These are phyloP conservation scores for Deroptyus accipitrinus DNA, from an alignment of 2,113 vertebrate species.

Conservation along the genomic window DNA sequence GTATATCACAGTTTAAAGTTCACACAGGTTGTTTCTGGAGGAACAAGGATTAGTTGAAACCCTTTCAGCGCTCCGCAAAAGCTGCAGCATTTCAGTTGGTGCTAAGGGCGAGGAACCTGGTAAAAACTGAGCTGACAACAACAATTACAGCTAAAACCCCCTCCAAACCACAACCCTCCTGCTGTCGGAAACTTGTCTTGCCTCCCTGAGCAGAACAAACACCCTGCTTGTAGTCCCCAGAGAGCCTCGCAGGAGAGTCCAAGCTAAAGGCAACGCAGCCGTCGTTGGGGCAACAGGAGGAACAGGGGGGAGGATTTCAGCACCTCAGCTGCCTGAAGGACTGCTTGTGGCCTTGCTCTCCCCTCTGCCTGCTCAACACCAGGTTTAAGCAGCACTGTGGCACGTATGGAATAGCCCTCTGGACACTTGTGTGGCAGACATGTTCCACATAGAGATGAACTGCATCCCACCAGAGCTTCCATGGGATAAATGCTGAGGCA, in stretches of 20 bases:
- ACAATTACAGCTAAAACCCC: not conserved
- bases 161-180: not conserved
- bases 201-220: not conserved
- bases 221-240: not conserved
- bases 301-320: not conserved
- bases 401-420: not conserved
- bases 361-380: not conserved
- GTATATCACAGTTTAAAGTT: not conserved
- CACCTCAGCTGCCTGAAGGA: not conserved
- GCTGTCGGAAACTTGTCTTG: not conserved
- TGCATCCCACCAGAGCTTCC: not conserved
- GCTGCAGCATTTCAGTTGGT: not conserved
- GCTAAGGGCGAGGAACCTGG: not conserved
- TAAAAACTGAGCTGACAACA: not conserved
- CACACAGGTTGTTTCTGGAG: not conserved
- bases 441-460: not conserved
- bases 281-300: not conserved
- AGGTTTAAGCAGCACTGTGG: not conserved
- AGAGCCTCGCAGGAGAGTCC: not conserved
- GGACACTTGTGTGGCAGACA: not conserved
- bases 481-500: rapidly evolving
- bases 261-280: not conserved
- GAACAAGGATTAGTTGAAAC: not conserved
- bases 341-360: not conserved
- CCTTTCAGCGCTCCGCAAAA: not conserved